A percentile compares a stretch with the other conserved stretches of the same genome.
These are phyloP conservation scores for Dufourea novaeangliae DNA, from an alignment of 1,140 invertebrate genomes.

Conservation along the genomic window DNA sequence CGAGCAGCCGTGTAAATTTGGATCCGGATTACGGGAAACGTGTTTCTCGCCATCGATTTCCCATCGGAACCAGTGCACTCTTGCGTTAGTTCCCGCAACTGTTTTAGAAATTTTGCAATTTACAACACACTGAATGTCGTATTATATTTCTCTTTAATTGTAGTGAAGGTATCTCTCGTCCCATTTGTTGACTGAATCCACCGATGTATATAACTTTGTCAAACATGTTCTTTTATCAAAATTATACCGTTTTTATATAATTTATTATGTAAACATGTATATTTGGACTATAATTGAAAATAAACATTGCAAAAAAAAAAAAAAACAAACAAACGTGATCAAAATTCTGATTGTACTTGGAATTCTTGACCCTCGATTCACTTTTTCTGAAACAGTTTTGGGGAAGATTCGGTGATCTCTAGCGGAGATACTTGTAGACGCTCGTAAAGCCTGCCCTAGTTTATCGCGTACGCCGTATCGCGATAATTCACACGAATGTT, in stretches of 20 bases:
- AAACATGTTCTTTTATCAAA: slow-evolving; percentile 76
- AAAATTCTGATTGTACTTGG: slow-evolving; percentile 76
- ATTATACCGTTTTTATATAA: slow-evolving; percentile 80
- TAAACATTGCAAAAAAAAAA: slow-evolving; percentile 76
- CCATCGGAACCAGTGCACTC: slow-evolving; percentile 68
- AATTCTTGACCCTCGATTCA: slow-evolving; percentile 77
- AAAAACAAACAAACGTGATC: slow-evolving; percentile 68
- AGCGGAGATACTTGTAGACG: slow-evolving; percentile 29
- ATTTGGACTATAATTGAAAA: slow-evolving; percentile 80
- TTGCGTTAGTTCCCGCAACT: slow-evolving; percentile 78
- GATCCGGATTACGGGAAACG: neutral
- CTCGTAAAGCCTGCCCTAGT: too few species aligned
- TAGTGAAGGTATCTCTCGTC: slow-evolving; percentile 62
- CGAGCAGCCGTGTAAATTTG: neutral
- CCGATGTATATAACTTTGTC: slow-evolving; percentile 79
- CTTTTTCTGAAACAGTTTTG: slow-evolving; percentile 80
- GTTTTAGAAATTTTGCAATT: slow-evolving; percentile 76
- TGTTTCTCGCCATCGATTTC: slow-evolving; percentile 27
- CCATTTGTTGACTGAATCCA: slow-evolving; percentile 72
- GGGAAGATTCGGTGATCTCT: slow-evolving; percentile 75
- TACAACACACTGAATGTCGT: slow-evolving; percentile 69
- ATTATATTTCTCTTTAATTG: slow-evolving; percentile 69
- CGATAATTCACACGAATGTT: slow-evolving; percentile 48
- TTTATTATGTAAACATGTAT: slow-evolving; percentile 81
- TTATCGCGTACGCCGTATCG: slow-evolving; percentile 24